Percentiles rank a stretch among this genome's conserved stretches.
Conservation (phyloP, 2,113 vertebrate species). For the Thermophis baileyi region DNA sequence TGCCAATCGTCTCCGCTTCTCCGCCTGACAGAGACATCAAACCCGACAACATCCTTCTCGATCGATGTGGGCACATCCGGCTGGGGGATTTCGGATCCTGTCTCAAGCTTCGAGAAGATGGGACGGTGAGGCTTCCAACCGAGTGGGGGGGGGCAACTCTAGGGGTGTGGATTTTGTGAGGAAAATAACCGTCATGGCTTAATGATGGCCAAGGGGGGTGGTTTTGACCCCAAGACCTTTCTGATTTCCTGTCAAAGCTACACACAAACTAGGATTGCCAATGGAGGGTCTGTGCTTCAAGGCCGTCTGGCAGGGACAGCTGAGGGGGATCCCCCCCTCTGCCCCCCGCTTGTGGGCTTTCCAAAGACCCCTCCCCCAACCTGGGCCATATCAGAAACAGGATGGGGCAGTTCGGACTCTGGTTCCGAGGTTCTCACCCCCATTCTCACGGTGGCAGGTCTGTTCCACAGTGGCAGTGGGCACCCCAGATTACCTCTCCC, state of each 20-base stretch:
- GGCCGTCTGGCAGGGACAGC: neutral
- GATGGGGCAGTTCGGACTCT: neutral
- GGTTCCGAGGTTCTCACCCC: neutral
- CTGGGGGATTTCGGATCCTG: constrained; percentile 86
- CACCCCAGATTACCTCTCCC: constrained; percentile 86
- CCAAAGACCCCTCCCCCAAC: neutral
- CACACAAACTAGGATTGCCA: neutral
- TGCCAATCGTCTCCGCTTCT: neutral
- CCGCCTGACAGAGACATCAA: constrained; percentile 77
- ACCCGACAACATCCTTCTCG: constrained; percentile 84
- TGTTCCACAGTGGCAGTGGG: constrained; percentile 79
- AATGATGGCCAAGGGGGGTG: neutral
- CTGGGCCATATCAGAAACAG: neutral
- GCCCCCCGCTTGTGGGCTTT: neutral
- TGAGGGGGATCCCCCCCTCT: neutral
- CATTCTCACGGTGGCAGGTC: constrained; percentile 59
- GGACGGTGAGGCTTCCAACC: constrained; percentile 67
- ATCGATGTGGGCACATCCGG: constrained; percentile 77
- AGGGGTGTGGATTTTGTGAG: neutral
- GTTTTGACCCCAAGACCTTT: neutral
- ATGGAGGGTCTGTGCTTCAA: neutral
- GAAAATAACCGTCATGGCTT: neutral
- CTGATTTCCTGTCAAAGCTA: neutral
- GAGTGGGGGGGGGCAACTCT: no score
- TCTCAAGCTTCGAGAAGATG: constrained; percentile 74